Conservation (phyloP, 2,113 vertebrate genomes). For the Sinocyclocheilus anophthalmus region DNA sequence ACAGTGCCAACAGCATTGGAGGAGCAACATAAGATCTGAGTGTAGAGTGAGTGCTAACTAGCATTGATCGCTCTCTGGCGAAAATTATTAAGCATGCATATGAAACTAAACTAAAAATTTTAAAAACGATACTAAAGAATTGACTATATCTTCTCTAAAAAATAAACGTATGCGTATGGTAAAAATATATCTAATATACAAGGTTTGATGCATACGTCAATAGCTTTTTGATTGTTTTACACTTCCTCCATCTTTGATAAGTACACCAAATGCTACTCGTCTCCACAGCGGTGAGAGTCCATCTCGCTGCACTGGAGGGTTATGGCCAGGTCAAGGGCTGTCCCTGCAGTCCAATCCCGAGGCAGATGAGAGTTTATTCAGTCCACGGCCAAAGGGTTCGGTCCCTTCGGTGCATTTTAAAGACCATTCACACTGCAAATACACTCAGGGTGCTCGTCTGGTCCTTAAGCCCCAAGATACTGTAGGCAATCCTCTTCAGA, state of each 20-base stretch:
- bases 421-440: constrained; percentile 76
- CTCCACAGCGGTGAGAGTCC: constrained; percentile 60
- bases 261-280: constrained; percentile 53
- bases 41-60: constrained; percentile 12
- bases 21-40: constrained; percentile 31
- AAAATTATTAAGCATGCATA: constrained; percentile 51
- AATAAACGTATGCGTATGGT: constrained; percentile 61
- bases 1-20: constrained; percentile 24
- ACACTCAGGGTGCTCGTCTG: constrained; percentile 85
- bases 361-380: constrained; percentile 64
- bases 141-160: constrained; percentile 59
- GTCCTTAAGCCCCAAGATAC: constrained; percentile 92
- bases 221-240: constrained; percentile 48
- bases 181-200: constrained; percentile 69
- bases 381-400: constrained; percentile 59
- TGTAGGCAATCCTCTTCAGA: constrained; percentile 93
- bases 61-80: background rate
- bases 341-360: constrained; percentile 63
- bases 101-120: constrained; percentile 38
- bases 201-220: constrained; percentile 62
- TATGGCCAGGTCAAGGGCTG: constrained; percentile 52
- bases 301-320: constrained; percentile 57
- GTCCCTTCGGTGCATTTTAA: constrained; percentile 41
- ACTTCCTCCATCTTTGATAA: constrained; percentile 59
- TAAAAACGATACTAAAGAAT: constrained; percentile 49